These are phyloP conservation scores for Leptopilina clavipes DNA, from an alignment of 1,140 invertebrate species.

Conservation along the genomic window DNA sequence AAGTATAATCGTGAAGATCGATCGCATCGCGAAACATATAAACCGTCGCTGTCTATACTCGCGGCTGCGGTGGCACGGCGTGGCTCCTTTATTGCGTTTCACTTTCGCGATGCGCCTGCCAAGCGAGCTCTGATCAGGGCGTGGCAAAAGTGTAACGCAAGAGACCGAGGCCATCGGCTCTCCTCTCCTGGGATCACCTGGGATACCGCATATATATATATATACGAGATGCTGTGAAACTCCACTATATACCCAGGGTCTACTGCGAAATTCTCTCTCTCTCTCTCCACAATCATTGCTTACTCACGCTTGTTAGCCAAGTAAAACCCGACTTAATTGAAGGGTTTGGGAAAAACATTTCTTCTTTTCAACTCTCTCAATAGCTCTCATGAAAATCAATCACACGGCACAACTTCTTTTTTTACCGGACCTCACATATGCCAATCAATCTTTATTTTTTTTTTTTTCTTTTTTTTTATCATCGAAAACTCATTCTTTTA, in stretches of 20 bases:
- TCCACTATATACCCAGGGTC: too few species aligned
- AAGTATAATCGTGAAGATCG: slow-evolving; percentile 46
- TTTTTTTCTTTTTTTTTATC: neutral
- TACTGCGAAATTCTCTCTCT: slow-evolving; percentile 32
- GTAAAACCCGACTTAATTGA: slow-evolving; percentile 33
- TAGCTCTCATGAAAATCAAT: slow-evolving; percentile 25
- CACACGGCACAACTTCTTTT: slow-evolving; percentile 8
- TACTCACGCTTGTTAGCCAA: slow-evolving; percentile 32
- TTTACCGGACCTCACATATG: slow-evolving; percentile 16
- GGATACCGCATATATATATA: neutral
- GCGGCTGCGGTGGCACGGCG: slow-evolving; percentile 49
- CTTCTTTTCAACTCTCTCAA: slow-evolving; percentile 27
- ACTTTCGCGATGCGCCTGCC: slow-evolving; percentile 66
- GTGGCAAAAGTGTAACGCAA: slow-evolving; percentile 67
- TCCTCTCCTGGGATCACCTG: slow-evolving; percentile 17
- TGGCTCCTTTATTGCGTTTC: slow-evolving; percentile 71
- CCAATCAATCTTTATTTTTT: slow-evolving; percentile 15
- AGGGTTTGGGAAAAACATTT: slow-evolving; percentile 34
- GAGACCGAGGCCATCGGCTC: slow-evolving; percentile 54
- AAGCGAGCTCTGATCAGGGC: slow-evolving; percentile 58
- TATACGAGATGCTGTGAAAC: slow-evolving; percentile 28
- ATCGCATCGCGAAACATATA: slow-evolving; percentile 43
- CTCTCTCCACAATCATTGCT: slow-evolving; percentile 2
- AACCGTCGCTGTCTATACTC: slow-evolving; percentile 51
- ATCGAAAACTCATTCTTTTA: neutral